phyloP scores from a whole-genome alignment of 37 sponge, comb jelly and placozoan species.

The Agelas oroides region DNA sequence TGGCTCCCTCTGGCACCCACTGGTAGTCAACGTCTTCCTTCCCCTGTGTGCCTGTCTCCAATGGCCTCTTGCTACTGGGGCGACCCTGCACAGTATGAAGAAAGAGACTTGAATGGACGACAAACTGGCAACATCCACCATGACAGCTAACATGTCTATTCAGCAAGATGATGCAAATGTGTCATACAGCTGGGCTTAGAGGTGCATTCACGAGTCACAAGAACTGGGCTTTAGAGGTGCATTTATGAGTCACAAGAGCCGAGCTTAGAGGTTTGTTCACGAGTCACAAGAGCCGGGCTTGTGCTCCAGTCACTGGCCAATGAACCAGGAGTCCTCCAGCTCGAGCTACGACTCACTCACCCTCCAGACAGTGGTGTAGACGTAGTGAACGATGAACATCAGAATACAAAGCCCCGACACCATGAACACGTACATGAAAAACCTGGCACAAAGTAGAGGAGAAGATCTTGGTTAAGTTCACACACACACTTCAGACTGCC shows the following conservation, averaged over 20 bases:
- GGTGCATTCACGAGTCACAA: too few relatives aligned
- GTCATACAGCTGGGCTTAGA: too few relatives aligned
- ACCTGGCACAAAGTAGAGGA: conserved; percentile 19
- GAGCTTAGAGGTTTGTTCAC: too few relatives aligned
- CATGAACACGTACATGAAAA: conserved; percentile 97
- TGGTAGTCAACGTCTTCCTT: conserved; percentile 72
- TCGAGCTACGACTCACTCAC: conserved; percentile 26
- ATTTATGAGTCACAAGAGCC: too few relatives aligned
- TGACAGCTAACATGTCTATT: too few relatives aligned
- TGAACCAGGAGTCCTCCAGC: too few relatives aligned
- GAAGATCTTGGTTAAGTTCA: not conserved
- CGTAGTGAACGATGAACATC: conserved; percentile 88
- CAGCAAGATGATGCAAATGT: too few relatives aligned
- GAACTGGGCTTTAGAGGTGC: too few relatives aligned
- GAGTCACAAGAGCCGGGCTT: too few relatives aligned
- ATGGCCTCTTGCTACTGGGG: conserved; percentile 26
- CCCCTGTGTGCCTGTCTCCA: conserved; percentile 79
- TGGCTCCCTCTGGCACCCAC: conserved; percentile 79
- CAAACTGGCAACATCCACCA: too few relatives aligned
- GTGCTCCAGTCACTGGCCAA: too few relatives aligned
- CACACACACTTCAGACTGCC: too few relatives aligned
- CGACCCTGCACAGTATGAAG: conserved; percentile 36
- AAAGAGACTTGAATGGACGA: not conserved
- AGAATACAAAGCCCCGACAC: conserved; percentile 81
- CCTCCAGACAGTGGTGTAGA: conserved; percentile 78